Evolutionary conservation across 2,113 vertebrate genomes (phyloP).

Genomic region (Synchiropus splendidus): DNA sequence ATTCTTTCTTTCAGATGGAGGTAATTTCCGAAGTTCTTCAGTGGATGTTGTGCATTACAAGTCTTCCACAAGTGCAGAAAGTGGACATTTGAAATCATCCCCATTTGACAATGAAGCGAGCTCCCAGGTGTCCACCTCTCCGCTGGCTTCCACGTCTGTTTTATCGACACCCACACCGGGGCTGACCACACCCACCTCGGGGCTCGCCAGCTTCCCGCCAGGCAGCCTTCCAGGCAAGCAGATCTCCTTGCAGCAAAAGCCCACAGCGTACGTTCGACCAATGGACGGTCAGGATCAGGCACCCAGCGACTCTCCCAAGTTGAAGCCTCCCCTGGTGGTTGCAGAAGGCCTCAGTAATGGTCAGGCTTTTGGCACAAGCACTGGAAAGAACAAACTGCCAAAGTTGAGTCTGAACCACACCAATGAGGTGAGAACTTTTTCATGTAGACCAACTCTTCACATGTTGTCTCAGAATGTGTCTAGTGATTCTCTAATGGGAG

Average conservation of each 20-base stretch:
- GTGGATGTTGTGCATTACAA: constrained; percentile 59
- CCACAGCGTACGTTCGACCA: constrained; percentile 85
- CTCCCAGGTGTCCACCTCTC: constrained; percentile 62
- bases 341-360: constrained; percentile 72
- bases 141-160: constrained; percentile 83
- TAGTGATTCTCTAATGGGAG: too few species aligned
- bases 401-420: constrained; percentile 86
- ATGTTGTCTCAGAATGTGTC: too few species aligned
- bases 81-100: constrained; percentile 70
- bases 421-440: constrained; percentile 74
- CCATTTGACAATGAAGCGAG: constrained; percentile 70
- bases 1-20: constrained; percentile 29
- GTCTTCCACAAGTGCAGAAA: constrained; percentile 66
- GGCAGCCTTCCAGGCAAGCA: constrained; percentile 79
- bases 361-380: constrained; percentile 73
- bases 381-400: constrained; percentile 83
- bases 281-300: constrained; percentile 94
- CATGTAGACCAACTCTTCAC: too few species aligned
- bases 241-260: constrained; percentile 81
- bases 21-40: constrained; percentile 47
- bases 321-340: constrained; percentile 79
- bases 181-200: constrained; percentile 55
- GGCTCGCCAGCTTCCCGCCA: constrained; percentile 78
- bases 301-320: constrained; percentile 80
- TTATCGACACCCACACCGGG: constrained; percentile 63